Base-by-base conservation (phyloP, 2,797 vertebrate species). In the Sciurus vulgaris region DNA sequence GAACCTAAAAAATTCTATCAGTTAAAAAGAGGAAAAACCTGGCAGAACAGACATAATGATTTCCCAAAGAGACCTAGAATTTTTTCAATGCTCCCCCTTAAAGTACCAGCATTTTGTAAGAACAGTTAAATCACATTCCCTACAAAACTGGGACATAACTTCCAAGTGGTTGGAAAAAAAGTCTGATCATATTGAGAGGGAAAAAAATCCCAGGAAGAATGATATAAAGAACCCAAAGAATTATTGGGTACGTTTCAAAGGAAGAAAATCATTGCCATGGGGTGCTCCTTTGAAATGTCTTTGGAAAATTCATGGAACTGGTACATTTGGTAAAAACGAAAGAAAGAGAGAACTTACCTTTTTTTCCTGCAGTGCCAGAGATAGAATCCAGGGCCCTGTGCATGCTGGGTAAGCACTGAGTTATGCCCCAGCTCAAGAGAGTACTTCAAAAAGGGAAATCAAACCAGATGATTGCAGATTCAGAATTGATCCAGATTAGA, bases 121-220 rank as follows among this genome's bases (percentile, higher is more conserved):
- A 94, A 94, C 4, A 33, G 51, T 15, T 89, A 24, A 47, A 41
- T 61, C 77, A 78, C 0, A 13, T 51, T 54, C 38, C 11, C 26
- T 81, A 79, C 78, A 81, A 81, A 90, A 41, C 65, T 77, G 13
- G 72, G 9, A 67, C 26, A 72, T 20, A 51, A 33, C 41, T 20
- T 49, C 51, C 38, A 76, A 93, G 13, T 84, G 12, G 59, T 69
- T 89, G 78, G 78, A 20, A 78, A 92, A 81, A 92, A 94, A 49
- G 81, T 61, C 26, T 85, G 35, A 18, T 72, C 33, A 76, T 11
- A 81, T 78, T 88, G 56, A 81, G 5, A 84, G 10, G 44, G n/a
- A n/a, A 47, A 5, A 2, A 97, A 95, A 82, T 17, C 47, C n/a
- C 54, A 82, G 73, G 30, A 91, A 85, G 15, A 77, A 3, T 4